Conservation (phyloP, 2,797 vertebrate genomes). For the Ctenopoma multispine region DNA sequence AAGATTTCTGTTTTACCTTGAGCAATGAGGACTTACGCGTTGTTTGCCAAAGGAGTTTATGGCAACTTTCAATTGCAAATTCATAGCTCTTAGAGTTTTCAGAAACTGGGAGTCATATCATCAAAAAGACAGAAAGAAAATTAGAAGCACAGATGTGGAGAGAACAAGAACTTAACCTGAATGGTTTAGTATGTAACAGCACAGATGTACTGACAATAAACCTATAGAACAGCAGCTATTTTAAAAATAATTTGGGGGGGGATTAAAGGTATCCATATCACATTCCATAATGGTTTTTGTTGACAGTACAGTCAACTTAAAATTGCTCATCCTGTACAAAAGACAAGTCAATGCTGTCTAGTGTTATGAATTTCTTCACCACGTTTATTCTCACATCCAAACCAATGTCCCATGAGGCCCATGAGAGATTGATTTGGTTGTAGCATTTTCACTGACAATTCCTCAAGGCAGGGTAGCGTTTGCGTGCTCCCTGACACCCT, state of each 20-base stretch:
- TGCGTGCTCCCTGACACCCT: slow-evolving; percentile 74
- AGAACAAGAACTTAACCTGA: not conserved
- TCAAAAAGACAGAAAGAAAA: slow-evolving; percentile 14
- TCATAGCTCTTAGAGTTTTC: slow-evolving; percentile 11
- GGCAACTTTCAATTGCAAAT: slow-evolving; percentile 30
- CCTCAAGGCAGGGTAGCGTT: slow-evolving; percentile 75
- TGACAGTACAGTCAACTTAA: slow-evolving; percentile 19
- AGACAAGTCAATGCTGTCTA: slow-evolving; percentile 18
- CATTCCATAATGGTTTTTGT: slow-evolving; percentile 6
- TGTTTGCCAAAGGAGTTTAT: slow-evolving; percentile 31
- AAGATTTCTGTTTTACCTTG: slow-evolving; percentile 47
- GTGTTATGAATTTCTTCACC: slow-evolving; percentile 33
- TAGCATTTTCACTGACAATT: slow-evolving; percentile 78
- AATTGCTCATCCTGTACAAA: slow-evolving; percentile 14
- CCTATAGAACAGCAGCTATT: not conserved
- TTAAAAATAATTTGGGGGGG: slow-evolving; percentile 8
- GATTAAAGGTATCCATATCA: slow-evolving; percentile 10
- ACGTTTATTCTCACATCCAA: slow-evolving; percentile 60
- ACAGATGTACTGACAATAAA: not conserved
- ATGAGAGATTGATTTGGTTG: slow-evolving; percentile 80
- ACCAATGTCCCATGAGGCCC: slow-evolving; percentile 68
- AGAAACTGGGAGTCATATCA: slow-evolving; percentile 7
- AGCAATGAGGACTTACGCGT: slow-evolving; percentile 41
- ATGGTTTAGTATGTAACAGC: slow-evolving; percentile 1
- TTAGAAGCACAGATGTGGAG: slow-evolving; percentile 8